Percentiles rank a stretch among this genome's conserved stretches.
These are phyloP conservation scores for Acleris holmiana DNA, from an alignment of 2,888 invertebrate species.

Conservation along the genomic window DNA sequence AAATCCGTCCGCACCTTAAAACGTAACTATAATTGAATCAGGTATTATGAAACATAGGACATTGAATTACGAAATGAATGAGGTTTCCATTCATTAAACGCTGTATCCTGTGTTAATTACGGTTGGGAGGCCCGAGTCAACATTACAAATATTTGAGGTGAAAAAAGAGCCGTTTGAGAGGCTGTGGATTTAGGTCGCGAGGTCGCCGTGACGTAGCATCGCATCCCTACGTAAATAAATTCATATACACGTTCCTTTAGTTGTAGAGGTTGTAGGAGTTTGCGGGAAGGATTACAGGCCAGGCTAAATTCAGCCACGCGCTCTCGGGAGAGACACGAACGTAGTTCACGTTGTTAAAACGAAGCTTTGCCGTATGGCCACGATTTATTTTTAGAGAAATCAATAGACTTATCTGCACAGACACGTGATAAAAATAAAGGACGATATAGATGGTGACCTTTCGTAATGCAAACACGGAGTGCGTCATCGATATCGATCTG, in stretches of 20 bases:
- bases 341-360: conserved; percentile 22
- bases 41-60: conserved; percentile 2
- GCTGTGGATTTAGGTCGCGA: conserved; percentile 61
- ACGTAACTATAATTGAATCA: conserved; percentile 7
- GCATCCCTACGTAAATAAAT: conserved; percentile 66
- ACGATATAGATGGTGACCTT: conserved; percentile 22
- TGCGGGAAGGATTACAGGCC: conserved; percentile 37
- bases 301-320: conserved; percentile 34
- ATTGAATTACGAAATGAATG: conserved; percentile 41
- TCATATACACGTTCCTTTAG: conserved; percentile 59
- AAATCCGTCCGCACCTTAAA: conserved; percentile 3
- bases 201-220: conserved; percentile 56
- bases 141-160: conserved; percentile 31
- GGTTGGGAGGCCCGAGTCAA: conserved; percentile 44
- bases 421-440: conserved; percentile 1
- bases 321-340: conserved; percentile 23
- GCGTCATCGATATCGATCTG: conserved; percentile 63
- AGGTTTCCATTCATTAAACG: conserved; percentile 46
- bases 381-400: conserved; percentile 45
- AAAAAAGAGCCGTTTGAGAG: conserved; percentile 32
- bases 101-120: conserved; percentile 51
- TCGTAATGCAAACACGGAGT: conserved; percentile 45
- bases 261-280: conserved; percentile 51
- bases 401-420: conserved; percentile 46
- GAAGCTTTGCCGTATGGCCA: conserved; percentile 7